phyloP scores from a whole-genome alignment of 2,113 vertebrate genomes.

The Rhea americana region DNA sequence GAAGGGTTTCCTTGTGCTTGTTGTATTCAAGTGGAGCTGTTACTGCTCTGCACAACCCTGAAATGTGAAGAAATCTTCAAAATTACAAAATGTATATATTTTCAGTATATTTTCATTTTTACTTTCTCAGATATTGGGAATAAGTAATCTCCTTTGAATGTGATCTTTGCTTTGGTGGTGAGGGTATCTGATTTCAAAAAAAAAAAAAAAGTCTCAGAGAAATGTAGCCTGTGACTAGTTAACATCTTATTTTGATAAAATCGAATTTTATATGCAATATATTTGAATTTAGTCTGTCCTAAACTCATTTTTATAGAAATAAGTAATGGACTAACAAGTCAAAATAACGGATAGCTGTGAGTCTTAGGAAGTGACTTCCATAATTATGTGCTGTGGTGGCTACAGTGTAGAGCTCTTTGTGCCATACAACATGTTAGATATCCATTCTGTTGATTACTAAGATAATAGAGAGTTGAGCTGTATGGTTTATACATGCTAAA shows the following conservation, averaged over 20 bases:
- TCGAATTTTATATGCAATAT: neutral
- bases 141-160: neutral
- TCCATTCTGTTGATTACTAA: rapidly evolving
- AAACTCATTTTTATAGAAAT: neutral
- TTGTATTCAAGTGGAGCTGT: neutral
- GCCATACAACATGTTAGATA: rapidly evolving
- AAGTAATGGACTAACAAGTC: rapidly evolving
- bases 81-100: neutral
- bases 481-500: rapidly evolving
- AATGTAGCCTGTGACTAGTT: rapidly evolving
- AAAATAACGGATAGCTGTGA: rapidly evolving
- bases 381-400: rapidly evolving
- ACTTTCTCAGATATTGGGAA: rapidly evolving
- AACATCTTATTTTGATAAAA: neutral
- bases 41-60: rapidly evolving
- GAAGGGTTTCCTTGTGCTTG: rapidly evolving
- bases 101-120: neutral
- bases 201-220: rapidly evolving
- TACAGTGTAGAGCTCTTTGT: neutral
- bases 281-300: neutral
- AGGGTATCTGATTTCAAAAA: neutral
- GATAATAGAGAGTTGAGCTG: neutral
- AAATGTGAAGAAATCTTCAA: neutral
- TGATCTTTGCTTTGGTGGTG: neutral
- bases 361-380: neutral